These are phyloP conservation scores for Rhinichthys klamathensis DNA, from an alignment of 2,113 vertebrate species.

Conservation along the genomic window DNA sequence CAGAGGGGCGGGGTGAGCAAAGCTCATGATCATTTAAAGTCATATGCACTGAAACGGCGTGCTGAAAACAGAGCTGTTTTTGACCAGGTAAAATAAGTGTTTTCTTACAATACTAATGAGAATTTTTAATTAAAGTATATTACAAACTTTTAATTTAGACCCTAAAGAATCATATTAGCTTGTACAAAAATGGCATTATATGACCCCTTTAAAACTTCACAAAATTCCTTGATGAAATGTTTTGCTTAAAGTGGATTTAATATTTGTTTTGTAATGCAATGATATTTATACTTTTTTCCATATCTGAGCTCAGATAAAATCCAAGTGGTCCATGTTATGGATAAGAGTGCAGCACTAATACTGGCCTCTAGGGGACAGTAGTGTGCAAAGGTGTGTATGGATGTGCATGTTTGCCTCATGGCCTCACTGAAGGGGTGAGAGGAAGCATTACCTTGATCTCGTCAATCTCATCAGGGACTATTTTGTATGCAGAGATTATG, in stretches of 20 bases:
- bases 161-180: too few species aligned
- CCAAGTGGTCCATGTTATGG: too few species aligned
- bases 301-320: not conserved
- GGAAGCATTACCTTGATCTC: conserved; percentile 90
- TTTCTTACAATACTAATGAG: too few species aligned
- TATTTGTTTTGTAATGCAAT: not conserved
- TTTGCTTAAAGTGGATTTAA: not conserved
- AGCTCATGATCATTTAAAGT: too few species aligned
- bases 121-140: too few species aligned
- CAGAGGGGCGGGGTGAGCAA: too few species aligned
- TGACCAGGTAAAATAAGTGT: too few species aligned
- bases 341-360: not conserved
- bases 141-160: too few species aligned
- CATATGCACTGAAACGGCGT: too few species aligned
- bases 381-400: conserved; percentile 12
- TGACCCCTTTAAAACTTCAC: not conserved
- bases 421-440: not conserved
- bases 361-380: conserved; percentile 26
- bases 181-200: too few species aligned
- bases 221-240: not conserved
- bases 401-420: not conserved
- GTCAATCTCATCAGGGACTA: conserved; percentile 97
- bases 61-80: too few species aligned
- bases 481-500: conserved; percentile 95
- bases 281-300: not conserved